phyloP scores from a whole-genome alignment of 2,888 invertebrate species.

The Miltochrista miniata region DNA sequence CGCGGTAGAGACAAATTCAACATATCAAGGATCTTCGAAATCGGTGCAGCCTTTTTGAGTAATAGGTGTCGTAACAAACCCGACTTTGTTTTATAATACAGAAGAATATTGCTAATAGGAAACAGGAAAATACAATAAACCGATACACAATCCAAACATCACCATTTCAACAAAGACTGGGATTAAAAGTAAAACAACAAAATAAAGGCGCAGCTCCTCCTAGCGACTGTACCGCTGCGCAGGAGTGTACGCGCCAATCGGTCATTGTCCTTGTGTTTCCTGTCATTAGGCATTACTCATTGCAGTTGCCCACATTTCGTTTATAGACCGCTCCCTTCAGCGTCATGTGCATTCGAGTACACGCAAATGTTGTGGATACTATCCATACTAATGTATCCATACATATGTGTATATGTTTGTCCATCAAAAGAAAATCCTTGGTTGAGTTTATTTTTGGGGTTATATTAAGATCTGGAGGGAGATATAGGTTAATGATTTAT shows the following conservation, averaged over 20 bases:
- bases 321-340: conserved; percentile 33
- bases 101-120: not conserved
- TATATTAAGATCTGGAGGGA: too few relatives aligned
- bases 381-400: too few relatives aligned
- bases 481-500: too few relatives aligned
- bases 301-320: conserved; percentile 43
- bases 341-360: conserved; percentile 24
- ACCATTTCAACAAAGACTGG: conserved; percentile 12
- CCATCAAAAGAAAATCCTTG: too few relatives aligned
- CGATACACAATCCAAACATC: conserved; percentile 4
- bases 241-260: conserved; percentile 51
- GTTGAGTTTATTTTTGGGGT: too few relatives aligned
- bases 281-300: conserved; percentile 56
- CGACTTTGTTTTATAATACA: too few relatives aligned
- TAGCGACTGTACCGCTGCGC: conserved; percentile 24
- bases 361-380: conserved; percentile 3
- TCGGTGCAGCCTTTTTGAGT: too few relatives aligned
- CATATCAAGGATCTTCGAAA: too few relatives aligned
- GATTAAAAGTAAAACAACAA: conserved; percentile 28
- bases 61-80: too few relatives aligned
- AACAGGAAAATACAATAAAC: not conserved
- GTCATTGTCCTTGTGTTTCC: conserved; percentile 63
- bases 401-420: too few relatives aligned
- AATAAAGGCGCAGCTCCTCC: conserved; percentile 33
- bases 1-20: too few relatives aligned